phyloP scores from a whole-genome alignment of 2,888 invertebrate genomes.

The Folsomia candida region DNA sequence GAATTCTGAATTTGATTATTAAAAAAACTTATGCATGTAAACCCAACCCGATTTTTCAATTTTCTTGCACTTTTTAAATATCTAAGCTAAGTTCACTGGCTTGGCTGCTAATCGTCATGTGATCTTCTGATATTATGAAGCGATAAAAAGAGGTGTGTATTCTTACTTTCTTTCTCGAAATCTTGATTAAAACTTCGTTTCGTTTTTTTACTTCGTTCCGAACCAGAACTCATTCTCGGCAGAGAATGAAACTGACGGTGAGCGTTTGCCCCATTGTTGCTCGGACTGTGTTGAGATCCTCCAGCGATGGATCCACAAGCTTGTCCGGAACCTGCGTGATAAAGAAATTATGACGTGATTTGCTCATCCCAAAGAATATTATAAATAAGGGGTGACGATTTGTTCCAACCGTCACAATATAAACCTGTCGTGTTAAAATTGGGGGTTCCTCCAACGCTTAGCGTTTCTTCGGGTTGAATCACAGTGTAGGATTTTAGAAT shows the following conservation, averaged over 20 bases:
- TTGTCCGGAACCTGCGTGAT: too few relatives aligned
- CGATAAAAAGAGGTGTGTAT: too few relatives aligned
- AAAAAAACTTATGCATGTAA: not conserved
- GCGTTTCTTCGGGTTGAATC: slow-evolving; percentile 42
- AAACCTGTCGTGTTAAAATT: not conserved
- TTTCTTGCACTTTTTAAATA: too few relatives aligned
- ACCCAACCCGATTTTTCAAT: not conserved
- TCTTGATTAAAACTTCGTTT: slow-evolving; percentile 28
- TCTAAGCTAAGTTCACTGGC: too few relatives aligned
- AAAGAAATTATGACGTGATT: too few relatives aligned
- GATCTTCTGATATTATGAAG: too few relatives aligned
- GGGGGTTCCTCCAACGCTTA: not conserved
- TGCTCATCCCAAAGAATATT: too few relatives aligned
- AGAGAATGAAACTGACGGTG: slow-evolving; percentile 48
- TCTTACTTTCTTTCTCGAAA: slow-evolving; percentile 44
- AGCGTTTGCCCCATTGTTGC: slow-evolving; percentile 14
- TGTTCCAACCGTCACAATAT: not conserved
- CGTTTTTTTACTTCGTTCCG: slow-evolving; percentile 30
- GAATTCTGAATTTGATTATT: not conserved
- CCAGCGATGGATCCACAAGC: not conserved
- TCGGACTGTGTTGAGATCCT: not conserved
- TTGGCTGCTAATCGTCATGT: too few relatives aligned
- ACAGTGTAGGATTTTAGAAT: slow-evolving; percentile 49
- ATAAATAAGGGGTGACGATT: too few relatives aligned
- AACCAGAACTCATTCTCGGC: slow-evolving; percentile 44